phyloP scores from a whole-genome alignment of 2,113 vertebrate species.

The Laterallus jamaicensis region DNA sequence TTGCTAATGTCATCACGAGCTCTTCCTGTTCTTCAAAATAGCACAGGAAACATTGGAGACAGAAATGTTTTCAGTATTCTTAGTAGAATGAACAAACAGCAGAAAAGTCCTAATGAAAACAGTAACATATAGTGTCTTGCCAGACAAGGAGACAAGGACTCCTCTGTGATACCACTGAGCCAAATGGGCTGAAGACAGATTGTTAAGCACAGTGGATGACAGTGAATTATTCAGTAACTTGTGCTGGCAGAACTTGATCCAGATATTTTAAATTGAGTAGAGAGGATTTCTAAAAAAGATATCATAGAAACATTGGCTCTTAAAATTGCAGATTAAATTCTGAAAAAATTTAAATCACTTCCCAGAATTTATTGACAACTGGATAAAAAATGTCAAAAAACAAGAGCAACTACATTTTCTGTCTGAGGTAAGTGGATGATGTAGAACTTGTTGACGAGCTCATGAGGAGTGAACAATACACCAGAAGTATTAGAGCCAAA shows the following conservation, averaged over 20 bases:
- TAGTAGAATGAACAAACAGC: neutral
- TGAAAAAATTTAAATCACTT: neutral
- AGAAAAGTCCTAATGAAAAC: neutral
- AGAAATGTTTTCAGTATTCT: neutral
- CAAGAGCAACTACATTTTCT: rapidly evolving
- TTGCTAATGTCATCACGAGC: neutral
- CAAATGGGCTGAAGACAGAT: neutral
- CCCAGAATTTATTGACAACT: neutral
- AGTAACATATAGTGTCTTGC: neutral
- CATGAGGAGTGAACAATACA: neutral
- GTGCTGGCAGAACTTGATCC: neutral
- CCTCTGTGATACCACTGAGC: neutral
- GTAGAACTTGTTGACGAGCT: neutral
- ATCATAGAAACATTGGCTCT: neutral
- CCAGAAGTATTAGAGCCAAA: neutral
- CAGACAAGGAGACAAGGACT: neutral
- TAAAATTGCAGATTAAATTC: neutral
- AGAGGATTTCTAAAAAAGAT: neutral
- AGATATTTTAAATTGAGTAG: neutral
- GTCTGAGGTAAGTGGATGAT: neutral
- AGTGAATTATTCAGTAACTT: neutral
- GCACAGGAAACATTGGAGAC: neutral
- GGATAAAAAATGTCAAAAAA: neutral
- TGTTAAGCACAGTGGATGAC: neutral
- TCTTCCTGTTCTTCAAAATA: neutral